Percentiles rank a stretch among this genome's conserved stretches.
Conservation (phyloP, 2,797 vertebrate genomes). For the Amphiprion clarkii region DNA sequence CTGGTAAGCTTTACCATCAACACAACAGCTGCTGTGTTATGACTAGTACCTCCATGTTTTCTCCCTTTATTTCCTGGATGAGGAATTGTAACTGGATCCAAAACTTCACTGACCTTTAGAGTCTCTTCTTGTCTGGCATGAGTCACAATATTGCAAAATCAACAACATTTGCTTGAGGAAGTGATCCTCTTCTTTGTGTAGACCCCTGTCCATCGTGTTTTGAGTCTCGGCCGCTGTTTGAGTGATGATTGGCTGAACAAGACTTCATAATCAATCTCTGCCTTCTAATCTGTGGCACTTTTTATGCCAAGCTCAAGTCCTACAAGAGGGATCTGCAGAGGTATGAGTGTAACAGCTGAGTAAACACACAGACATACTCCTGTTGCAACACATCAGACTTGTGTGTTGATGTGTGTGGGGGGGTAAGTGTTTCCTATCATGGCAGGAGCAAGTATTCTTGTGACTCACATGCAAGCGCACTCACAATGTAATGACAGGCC, state of each 20-base stretch:
- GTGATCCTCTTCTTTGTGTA: neutral
- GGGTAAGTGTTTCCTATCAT: constrained; percentile 21
- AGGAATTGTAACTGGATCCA: constrained; percentile 45
- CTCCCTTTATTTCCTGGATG: constrained; percentile 46
- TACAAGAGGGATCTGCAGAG: constrained; percentile 14
- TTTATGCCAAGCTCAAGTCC: neutral
- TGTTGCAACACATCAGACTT: constrained; percentile 35
- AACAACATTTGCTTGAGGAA: constrained; percentile 18
- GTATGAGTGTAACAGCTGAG: constrained; percentile 49
- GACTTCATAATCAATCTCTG: neutral
- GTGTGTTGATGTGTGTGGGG: constrained; percentile 21
- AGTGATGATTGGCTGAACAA: neutral
- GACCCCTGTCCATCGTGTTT: no score
- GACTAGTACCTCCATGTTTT: constrained; percentile 14
- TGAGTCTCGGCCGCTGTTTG: neutral
- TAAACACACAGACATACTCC: constrained; percentile 39
- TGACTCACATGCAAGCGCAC: neutral
- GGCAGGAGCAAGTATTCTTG: constrained; percentile 37
- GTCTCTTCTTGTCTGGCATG: constrained; percentile 17
- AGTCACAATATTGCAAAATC: constrained; percentile 13
- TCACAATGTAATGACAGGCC: constrained; percentile 25
- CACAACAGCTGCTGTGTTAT: constrained; percentile 65
- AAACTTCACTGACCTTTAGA: constrained; percentile 18
- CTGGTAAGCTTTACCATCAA: constrained; percentile 53
- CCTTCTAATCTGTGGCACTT: neutral